Conservation (phyloP, 64 coral and sea anemone genomes). For the Pachyseris speciosa region DNA sequence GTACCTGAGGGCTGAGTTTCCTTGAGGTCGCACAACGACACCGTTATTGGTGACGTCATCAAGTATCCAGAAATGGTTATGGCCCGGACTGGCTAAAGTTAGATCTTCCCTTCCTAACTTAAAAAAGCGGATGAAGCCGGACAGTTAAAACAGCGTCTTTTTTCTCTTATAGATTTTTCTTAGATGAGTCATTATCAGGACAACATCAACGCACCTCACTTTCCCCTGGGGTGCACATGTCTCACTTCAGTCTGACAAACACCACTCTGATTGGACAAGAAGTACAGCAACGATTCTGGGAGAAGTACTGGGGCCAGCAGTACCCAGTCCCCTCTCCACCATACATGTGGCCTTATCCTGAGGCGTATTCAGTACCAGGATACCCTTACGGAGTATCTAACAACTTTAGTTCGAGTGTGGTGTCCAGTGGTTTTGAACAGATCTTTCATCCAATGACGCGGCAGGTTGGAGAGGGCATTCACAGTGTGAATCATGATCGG, state of each 20-base stretch:
- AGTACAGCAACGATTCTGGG: conserved; percentile 36
- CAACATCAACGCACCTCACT: conserved; percentile 18
- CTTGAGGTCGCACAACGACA: too few species aligned
- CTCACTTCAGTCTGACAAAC: conserved; percentile 34
- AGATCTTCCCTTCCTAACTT: too few species aligned
- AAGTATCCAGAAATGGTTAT: too few species aligned
- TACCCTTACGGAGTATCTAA: not conserved
- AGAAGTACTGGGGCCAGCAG: conserved; percentile 1
- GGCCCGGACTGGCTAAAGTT: too few species aligned
- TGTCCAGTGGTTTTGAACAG: not conserved
- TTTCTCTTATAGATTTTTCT: too few species aligned
- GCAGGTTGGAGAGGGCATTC: too few species aligned
- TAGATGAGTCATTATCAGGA: conserved; percentile 22
- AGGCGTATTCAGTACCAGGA: not conserved
- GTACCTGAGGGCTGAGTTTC: too few species aligned
- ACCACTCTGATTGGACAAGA: conserved; percentile 41
- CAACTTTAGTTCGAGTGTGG: not conserved
- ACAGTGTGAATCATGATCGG: not conserved
- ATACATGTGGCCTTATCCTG: not conserved
- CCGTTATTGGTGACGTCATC: too few species aligned
- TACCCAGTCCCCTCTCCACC: not conserved
- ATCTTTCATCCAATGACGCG: not conserved
- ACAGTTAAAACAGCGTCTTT: too few species aligned
- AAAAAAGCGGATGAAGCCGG: too few species aligned
- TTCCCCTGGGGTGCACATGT: conserved; percentile 14